Base-by-base conservation (phyloP, 2,888 invertebrate genomes). In the Drosophila anomelani region DNA sequence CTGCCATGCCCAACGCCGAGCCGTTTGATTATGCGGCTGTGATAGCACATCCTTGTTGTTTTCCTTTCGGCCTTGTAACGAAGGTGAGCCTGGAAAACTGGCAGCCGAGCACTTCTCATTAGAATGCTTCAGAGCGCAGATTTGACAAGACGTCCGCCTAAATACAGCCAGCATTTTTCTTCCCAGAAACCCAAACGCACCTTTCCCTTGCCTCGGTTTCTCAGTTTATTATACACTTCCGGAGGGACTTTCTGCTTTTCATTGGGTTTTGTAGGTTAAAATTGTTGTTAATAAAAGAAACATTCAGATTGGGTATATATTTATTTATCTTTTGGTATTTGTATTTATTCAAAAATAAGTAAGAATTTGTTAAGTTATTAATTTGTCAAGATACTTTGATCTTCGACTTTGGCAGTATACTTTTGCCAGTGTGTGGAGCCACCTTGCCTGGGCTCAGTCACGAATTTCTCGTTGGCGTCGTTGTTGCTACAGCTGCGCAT, bases 51-150 rank as follows among this genome's bases (percentile, higher is more conserved):
- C 71, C 81, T 69, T 77, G 64, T 75, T 79, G 51, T 70, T 70
- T 55, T 67, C 53, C 34, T 58, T 36, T 17, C 69, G 69, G 59
- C 67, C 74, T 60, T 83, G 62, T 76, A 78, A 51, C 77, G 66
- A 73, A 66, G 77, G 46, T 49, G 72, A 61, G 62, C 36, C 53
- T 49, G 49, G 13, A 57, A 75, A 80, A 80, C 78, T 78, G 72
- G 63, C 38, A 70, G 83, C 56, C 71, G 70, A 64, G 81, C 81
- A 81, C 89, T 78, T 88, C 87, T 88, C 89, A 84, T 84, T 84
- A 86, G 87, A 84, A 88, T 85, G 86, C 88, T 88, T 68, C 74
- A 67, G 80, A 74, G 74, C 86, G 72, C 84, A 83, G 88, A 84
- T 87, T 81, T 81, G 81, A 81, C 79, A 84, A 71, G 85, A 81